A percentile compares a stretch with the other conserved stretches of the same genome.
Conservation (phyloP, 2,888 invertebrate genomes). For the Nephrocerus scutellatus region DNA sequence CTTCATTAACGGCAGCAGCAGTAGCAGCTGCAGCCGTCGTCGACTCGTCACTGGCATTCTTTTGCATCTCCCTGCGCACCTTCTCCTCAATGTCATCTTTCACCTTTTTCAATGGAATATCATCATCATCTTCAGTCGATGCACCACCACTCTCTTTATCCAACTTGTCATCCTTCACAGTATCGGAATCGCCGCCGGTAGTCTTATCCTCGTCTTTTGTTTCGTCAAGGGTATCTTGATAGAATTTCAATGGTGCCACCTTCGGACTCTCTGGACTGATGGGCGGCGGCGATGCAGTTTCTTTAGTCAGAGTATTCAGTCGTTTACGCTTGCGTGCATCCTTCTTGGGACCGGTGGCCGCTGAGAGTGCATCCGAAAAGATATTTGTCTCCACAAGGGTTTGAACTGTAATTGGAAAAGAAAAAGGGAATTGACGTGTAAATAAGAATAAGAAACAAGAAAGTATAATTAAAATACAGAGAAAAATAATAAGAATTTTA, state of each 20-base stretch:
- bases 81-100: conserved; percentile 46
- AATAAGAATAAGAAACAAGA: conserved; percentile 2
- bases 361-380: conserved; percentile 85
- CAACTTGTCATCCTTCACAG: not conserved
- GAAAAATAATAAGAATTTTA: too few species aligned
- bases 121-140: conserved; percentile 41
- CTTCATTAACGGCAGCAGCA: conserved; percentile 1
- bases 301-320: conserved; percentile 54
- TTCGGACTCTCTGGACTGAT: conserved; percentile 49
- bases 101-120: conserved; percentile 43
- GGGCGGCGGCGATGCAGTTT: conserved; percentile 46
- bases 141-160: conserved; percentile 29
- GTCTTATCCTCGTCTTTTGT: conserved; percentile 39
- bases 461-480: not conserved
- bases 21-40: conserved; percentile 6
- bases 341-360: conserved; percentile 65
- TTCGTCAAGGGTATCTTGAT: conserved; percentile 80
- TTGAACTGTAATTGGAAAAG: conserved; percentile 55
- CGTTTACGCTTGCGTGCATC: conserved; percentile 74
- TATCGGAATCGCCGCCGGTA: conserved; percentile 24
- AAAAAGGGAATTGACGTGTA: conserved; percentile 7
- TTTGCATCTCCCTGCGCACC: conserved; percentile 35
- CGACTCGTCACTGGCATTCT: conserved; percentile 16
- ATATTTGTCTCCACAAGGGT: conserved; percentile 82
- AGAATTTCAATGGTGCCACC: conserved; percentile 68